Evolutionary conservation across 2,888 invertebrate species (phyloP).

Genomic region (Drosophila niveifrons): DNA sequence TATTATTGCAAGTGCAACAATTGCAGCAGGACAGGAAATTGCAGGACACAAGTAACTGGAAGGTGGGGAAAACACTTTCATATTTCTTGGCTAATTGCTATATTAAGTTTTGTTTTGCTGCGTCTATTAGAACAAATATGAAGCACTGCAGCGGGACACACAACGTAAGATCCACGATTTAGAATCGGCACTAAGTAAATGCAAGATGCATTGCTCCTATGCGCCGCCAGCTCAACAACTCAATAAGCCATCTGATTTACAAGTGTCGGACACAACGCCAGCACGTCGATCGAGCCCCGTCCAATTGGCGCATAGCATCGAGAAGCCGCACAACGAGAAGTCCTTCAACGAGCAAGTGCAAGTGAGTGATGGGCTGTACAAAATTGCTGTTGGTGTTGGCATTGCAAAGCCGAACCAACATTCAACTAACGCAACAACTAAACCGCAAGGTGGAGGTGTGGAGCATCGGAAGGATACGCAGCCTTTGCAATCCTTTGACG

Average conservation of each 20-base stretch:
- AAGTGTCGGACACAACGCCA: constrained; percentile 53
- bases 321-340: constrained; percentile 79
- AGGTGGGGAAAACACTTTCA: constrained; percentile 76
- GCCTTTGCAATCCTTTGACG: constrained; percentile 49
- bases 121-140: constrained; percentile 78
- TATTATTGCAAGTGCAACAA: constrained; percentile 86
- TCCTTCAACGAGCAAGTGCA: constrained; percentile 84
- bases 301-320: constrained; percentile 62
- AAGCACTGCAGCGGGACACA: constrained; percentile 70
- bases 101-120: neutral
- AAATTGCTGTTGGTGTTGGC: constrained; percentile 67
- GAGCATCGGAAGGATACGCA: constrained; percentile 50
- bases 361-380: constrained; percentile 85
- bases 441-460: constrained; percentile 51
- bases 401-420: constrained; percentile 46
- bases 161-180: constrained; percentile 62
- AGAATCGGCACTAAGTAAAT: constrained; percentile 63
- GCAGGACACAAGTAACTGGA: constrained; percentile 82
- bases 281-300: constrained; percentile 61
- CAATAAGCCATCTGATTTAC: constrained; percentile 55
- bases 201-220: constrained; percentile 63
- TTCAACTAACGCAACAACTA: constrained; percentile 75
- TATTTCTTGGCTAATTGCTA: neutral
- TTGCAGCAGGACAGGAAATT: constrained; percentile 85
- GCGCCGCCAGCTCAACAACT: constrained; percentile 60